Evolutionary conservation across 2,797 vertebrate species (phyloP).

Genomic region (Psittacula echo): DNA sequence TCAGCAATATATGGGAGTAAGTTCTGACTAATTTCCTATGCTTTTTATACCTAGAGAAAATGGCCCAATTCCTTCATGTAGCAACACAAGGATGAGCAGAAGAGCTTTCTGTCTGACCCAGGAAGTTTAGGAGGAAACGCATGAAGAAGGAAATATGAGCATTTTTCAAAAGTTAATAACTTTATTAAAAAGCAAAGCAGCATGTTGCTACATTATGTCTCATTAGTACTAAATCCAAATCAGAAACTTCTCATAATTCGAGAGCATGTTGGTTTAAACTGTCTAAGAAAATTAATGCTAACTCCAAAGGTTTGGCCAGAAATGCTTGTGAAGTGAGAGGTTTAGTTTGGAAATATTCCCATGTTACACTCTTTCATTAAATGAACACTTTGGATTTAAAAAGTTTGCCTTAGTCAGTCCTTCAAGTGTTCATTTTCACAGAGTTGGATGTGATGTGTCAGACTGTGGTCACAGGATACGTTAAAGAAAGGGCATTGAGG

Average conservation of each 20-base stretch:
- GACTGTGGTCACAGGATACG: background rate
- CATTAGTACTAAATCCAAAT: background rate
- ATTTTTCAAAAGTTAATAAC: background rate
- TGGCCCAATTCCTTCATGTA: background rate
- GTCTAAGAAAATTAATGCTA: background rate
- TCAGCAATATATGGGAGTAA: background rate
- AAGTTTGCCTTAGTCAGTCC: background rate
- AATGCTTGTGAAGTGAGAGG: background rate
- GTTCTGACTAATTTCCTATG: background rate
- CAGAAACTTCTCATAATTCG: background rate
- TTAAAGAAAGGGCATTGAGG: background rate
- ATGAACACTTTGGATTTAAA: background rate
- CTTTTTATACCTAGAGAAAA: background rate
- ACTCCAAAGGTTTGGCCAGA: background rate
- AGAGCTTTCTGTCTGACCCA: background rate
- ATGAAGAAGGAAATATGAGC: background rate
- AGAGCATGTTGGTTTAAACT: background rate
- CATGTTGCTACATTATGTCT: background rate
- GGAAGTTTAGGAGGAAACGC: background rate
- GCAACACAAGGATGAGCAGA: background rate
- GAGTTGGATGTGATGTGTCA: background rate
- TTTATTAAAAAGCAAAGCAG: rapidly evolving
- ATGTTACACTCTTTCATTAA: background rate
- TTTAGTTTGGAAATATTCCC: background rate
- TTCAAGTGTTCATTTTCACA: background rate